These are phyloP conservation scores for Odontophorus gujanensis DNA, from an alignment of 2,113 vertebrate species.

Conservation along the genomic window DNA sequence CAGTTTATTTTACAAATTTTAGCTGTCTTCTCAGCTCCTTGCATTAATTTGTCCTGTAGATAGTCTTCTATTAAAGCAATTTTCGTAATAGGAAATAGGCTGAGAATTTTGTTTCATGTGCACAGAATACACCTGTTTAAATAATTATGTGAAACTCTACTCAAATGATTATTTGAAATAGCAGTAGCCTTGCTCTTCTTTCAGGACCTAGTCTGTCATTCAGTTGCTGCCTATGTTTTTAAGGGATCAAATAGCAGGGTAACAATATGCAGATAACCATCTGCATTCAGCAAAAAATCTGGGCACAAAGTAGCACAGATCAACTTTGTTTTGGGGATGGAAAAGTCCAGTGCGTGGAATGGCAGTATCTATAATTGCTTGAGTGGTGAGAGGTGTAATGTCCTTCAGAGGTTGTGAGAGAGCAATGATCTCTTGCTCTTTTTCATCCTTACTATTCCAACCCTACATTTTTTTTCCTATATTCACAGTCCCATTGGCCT, in stretches of 20 bases:
- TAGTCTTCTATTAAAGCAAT: neutral
- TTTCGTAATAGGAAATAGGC: neutral
- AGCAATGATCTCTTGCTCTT: neutral
- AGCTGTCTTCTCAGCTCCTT: neutral
- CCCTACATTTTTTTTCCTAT: neutral
- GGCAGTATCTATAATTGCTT: neutral
- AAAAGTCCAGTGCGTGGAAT: neutral
- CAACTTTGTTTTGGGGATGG: neutral
- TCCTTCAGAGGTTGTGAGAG: neutral
- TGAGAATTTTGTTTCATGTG: neutral
- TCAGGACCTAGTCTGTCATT: neutral
- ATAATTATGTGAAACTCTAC: neutral
- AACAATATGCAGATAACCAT: neutral
- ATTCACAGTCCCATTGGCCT: neutral
- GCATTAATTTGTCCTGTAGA: conserved; percentile 2
- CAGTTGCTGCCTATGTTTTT: neutral
- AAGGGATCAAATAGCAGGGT: neutral
- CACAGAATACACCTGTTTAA: neutral
- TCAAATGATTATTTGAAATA: neutral
- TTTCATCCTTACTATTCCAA: neutral
- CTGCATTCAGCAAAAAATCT: neutral
- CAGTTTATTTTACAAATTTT: neutral
- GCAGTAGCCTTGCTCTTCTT: neutral
- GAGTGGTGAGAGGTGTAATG: neutral
- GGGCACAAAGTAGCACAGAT: neutral